Evolutionary conservation across 2,113 vertebrate species (phyloP), one percentile per base, ranked within the genome.

Genomic region (Psettodes erumei): DNA sequence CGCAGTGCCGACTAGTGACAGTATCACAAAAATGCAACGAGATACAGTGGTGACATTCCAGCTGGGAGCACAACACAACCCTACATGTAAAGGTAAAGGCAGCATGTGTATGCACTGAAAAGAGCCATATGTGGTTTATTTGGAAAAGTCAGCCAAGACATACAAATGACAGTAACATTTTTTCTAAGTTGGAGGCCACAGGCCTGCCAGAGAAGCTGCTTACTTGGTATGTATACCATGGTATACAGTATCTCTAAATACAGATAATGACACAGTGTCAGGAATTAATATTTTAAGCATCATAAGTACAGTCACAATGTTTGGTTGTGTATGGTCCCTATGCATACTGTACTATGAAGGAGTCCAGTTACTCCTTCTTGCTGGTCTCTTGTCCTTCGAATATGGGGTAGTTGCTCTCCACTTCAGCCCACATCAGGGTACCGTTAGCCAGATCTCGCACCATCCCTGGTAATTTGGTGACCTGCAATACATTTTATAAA

Each of bases 351-450:
- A 2, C 21, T 3, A 12, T 2, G 13, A 3, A 25, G 11, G 15
- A 7, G 6, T 30, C 37, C n/a, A 19, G 8, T 73, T 62, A 81
- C 32, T 97, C 96, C 87, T 96, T 98, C 94, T 96, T 98, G 82
- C 94, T 91, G 60, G 96, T 98, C 86, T 98, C 97, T 86, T 98
- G 97, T 73, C 97, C 97, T 93, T 96, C 97, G 79, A 98, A 98
- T 28, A 96, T 87, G 15, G 97, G 97, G 67, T 95, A 97, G 74
- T 94, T 95, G 53, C 89, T 91, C 87, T 98, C 97, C 43, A 97
- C 94, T 0, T 96, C 93, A 3, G 94, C 92, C 97, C 97, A 98
- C 0, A 92, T 94, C 60, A 94, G 87, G 69, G 64, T 87, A 54
- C 96, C 96, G 0, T 93, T 96, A 0, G 96, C 94, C 86, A 98